phyloP scores from a whole-genome alignment of 2,888 invertebrate species.

The Mechanitis mazaeus region DNA sequence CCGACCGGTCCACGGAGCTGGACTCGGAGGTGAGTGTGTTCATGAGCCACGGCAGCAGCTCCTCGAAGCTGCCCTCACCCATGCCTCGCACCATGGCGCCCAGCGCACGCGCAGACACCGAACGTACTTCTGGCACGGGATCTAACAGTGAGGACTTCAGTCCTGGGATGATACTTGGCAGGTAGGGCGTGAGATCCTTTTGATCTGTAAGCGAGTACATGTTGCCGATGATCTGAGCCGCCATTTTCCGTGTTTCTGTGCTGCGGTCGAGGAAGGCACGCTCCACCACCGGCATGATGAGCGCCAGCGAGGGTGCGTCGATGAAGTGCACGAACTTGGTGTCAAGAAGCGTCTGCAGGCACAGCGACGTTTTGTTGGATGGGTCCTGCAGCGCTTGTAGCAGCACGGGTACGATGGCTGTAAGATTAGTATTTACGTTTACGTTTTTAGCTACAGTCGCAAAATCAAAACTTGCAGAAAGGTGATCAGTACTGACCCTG shows the following conservation, averaged over 20 bases:
- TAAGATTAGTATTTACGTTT: conserved; percentile 2
- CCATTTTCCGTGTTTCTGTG: conserved; percentile 99
- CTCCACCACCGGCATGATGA: conserved; percentile 99
- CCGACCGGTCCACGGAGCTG: conserved; percentile 96
- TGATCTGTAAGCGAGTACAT: conserved; percentile 99
- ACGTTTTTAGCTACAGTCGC: no score
- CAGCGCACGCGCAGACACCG: conserved; percentile 95
- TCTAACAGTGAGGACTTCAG: conserved; percentile 96
- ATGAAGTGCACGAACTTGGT: conserved; percentile 99
- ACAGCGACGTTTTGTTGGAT: conserved; percentile 93
- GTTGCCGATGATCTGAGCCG: conserved; percentile 99
- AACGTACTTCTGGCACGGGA: conserved; percentile 98
- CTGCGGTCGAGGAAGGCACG: conserved; percentile 98
- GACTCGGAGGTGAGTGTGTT: conserved; percentile 96
- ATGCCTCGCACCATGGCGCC: conserved; percentile 99
- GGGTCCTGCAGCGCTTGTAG: conserved; percentile 97
- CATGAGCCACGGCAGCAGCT: conserved; percentile 98
- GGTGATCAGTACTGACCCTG: conserved; percentile 74
- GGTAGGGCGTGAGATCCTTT: conserved; percentile 97
- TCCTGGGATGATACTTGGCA: conserved; percentile 97
- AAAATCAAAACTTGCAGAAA: no score
- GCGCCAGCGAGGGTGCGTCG: conserved; percentile 97
- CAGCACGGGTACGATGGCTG: conserved; percentile 90
- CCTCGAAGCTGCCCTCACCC: conserved; percentile 97
- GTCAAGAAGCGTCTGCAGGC: conserved; percentile 94